Conservation (phyloP, 2,888 invertebrate species). For the Drosophila setosimentum region DNA sequence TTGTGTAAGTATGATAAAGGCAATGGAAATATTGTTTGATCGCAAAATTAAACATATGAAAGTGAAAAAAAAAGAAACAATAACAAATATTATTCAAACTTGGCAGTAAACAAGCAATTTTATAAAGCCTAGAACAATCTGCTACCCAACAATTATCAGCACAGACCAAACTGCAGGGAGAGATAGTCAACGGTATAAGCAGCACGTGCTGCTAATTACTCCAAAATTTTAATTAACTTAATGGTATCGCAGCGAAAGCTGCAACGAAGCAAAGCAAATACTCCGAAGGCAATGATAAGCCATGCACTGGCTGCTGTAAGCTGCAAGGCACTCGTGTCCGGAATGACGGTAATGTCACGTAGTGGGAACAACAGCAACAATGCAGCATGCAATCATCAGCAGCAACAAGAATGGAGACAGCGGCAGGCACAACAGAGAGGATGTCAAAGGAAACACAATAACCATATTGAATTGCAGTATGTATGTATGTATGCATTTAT, state of each 20-base stretch:
- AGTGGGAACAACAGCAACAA: slow-evolving; percentile 42
- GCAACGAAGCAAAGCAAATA: slow-evolving; percentile 15
- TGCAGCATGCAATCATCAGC: slow-evolving; percentile 64
- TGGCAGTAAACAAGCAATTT: slow-evolving; percentile 18
- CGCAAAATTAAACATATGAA: background rate
- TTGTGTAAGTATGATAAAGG: background rate
- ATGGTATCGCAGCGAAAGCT: slow-evolving; percentile 34
- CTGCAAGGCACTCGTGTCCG: slow-evolving; percentile 19
- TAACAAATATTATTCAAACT: slow-evolving; percentile 19
- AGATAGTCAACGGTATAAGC: background rate
- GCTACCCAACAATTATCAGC: background rate
- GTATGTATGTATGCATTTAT: background rate
- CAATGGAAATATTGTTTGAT: background rate
- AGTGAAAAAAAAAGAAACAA: background rate
- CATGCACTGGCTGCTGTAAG: slow-evolving; percentile 41
- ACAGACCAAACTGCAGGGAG: background rate
- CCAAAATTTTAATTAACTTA: slow-evolving; percentile 49
- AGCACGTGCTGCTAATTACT: slow-evolving; percentile 41
- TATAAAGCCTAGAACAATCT: background rate
- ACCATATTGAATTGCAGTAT: slow-evolving; percentile 49
- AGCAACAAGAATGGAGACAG: slow-evolving; percentile 10
- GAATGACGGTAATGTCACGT: slow-evolving; percentile 58
- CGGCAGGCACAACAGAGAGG: slow-evolving; percentile 28
- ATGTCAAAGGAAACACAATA: slow-evolving; percentile 51
- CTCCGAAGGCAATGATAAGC: slow-evolving; percentile 35